Evolutionary conservation across 2,113 vertebrate species (phyloP).

Genomic region (Fulmarus glacialis): DNA sequence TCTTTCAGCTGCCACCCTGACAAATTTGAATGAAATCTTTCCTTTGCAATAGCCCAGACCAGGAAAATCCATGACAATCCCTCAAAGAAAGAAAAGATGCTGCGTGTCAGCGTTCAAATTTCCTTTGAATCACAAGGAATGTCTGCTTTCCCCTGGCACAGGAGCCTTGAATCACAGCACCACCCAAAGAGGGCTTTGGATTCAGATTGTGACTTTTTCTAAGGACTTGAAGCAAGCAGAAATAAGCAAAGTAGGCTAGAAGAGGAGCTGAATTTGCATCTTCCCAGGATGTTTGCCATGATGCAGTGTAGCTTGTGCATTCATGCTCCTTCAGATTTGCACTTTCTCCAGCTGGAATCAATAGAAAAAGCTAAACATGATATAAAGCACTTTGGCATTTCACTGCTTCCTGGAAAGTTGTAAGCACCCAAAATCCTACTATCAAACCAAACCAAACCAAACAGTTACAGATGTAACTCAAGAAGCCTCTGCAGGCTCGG

Average conservation of each 20-base stretch:
- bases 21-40: not conserved
- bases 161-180: not conserved
- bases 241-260: not conserved
- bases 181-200: not conserved
- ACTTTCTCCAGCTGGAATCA: slow-evolving; percentile 23
- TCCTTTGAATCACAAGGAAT: not conserved
- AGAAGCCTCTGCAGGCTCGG: not conserved
- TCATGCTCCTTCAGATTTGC: not conserved
- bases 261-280: not conserved
- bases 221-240: not conserved
- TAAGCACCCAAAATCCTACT: not conserved
- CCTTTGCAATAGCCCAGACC: not conserved
- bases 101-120: not conserved
- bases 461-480: not conserved
- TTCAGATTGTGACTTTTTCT: not conserved
- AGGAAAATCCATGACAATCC: not conserved
- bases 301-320: not conserved
- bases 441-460: not conserved
- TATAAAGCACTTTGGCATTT: slow-evolving; percentile 1
- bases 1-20: not conserved
- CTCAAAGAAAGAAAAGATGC: not conserved
- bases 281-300: not conserved
- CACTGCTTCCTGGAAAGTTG: not conserved
- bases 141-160: not conserved
- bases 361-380: not conserved